Percentiles rank a stretch among this genome's conserved stretches.
Conservation (phyloP, 2,797 vertebrate species). For the Siniperca undulata region DNA sequence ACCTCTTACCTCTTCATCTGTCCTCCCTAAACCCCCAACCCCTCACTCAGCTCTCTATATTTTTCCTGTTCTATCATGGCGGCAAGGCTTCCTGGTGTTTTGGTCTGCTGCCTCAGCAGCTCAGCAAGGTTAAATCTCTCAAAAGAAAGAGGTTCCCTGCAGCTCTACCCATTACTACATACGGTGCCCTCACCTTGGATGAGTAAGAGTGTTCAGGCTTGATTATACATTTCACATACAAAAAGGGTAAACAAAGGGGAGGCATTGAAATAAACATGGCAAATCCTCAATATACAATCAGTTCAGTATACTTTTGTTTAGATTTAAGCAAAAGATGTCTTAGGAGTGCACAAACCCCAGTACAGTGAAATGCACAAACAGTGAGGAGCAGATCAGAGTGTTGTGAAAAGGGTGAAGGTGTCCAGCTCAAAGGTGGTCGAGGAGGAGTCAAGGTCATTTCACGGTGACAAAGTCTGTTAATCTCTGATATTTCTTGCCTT, state of each 20-base stretch:
- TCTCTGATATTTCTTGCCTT: constrained; percentile 49
- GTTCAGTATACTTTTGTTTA: background rate
- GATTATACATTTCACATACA: constrained; percentile 61
- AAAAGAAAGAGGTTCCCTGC: constrained; percentile 64
- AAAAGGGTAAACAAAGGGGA: constrained; percentile 32
- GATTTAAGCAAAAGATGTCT: background rate
- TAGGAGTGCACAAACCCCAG: background rate
- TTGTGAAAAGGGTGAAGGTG: constrained; percentile 6
- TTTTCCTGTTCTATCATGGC: constrained; percentile 21
- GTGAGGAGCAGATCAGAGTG: background rate
- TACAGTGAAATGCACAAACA: background rate
- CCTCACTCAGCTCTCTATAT: constrained; percentile 23
- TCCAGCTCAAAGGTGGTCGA: constrained; percentile 24
- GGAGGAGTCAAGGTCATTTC: constrained; percentile 48
- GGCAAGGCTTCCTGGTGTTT: constrained; percentile 59
- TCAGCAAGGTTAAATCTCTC: constrained; percentile 75
- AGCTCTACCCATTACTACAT: constrained; percentile 55
- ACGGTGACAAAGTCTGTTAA: constrained; percentile 44
- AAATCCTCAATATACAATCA: constrained; percentile 14
- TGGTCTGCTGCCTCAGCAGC: constrained; percentile 77
- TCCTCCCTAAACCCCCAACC: constrained; percentile 29
- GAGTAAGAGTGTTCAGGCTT: constrained; percentile 42
- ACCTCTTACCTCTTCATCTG: constrained; percentile 31
- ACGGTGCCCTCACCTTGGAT: constrained; percentile 59
- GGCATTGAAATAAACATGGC: background rate